Conservation (phyloP, 2,113 vertebrate species). For the Pitta sordida region DNA sequence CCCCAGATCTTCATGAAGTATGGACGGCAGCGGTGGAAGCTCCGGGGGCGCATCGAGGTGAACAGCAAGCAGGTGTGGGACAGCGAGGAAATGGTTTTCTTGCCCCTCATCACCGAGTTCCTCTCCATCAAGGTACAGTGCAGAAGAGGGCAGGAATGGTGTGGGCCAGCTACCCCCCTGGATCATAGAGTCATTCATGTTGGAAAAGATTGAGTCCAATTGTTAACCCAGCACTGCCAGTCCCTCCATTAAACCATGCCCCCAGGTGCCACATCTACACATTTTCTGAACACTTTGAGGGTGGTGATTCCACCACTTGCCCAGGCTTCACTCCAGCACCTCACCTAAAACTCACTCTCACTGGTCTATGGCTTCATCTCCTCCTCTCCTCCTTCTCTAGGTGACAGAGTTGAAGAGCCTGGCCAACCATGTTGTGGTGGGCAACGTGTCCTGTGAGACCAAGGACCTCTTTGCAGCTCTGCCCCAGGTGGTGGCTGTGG, state of each 20-base stretch:
- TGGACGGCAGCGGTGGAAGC: slow-evolving; percentile 93
- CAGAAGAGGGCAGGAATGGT: background rate
- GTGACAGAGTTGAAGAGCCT: slow-evolving; percentile 94
- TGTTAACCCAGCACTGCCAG: background rate
- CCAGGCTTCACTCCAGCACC: background rate
- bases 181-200: background rate
- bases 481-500: slow-evolving; percentile 92
- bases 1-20: slow-evolving; percentile 93
- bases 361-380: background rate
- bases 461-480: slow-evolving; percentile 93
- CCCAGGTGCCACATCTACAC: background rate
- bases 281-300: background rate
- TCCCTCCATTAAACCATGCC: background rate
- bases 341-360: background rate
- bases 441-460: slow-evolving; percentile 93
- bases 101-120: slow-evolving; percentile 92
- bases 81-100: slow-evolving; percentile 91
- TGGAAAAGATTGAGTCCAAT: background rate
- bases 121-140: slow-evolving; percentile 90
- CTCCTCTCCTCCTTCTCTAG: slow-evolving; percentile 59
- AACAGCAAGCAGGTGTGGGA: slow-evolving; percentile 96
- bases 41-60: slow-evolving; percentile 89
- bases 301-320: background rate
- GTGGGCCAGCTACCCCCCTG: background rate
- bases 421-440: slow-evolving; percentile 93